Evolutionary conservation across 2,113 vertebrate genomes (phyloP), one percentile per base, ranked within the genome.

Genomic region (Gnathonemus longibarbis): DNA sequence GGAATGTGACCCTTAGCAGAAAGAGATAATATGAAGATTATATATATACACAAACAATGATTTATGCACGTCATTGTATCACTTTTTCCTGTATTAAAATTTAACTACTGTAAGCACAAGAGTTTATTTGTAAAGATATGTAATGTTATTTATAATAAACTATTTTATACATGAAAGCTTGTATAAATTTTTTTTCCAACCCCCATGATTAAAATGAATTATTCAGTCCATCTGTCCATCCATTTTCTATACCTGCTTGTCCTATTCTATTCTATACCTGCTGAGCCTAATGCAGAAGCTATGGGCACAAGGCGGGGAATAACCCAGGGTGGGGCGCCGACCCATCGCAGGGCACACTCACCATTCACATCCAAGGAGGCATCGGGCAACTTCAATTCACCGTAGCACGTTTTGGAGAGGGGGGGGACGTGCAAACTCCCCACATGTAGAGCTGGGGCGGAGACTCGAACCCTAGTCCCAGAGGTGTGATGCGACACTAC

Each of bases 91-190:
- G 95, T 95, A 93, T 95, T 95, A 93, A 95, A 94, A 96, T 97
- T 97, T 97, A 96, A 96, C 96, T 92, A 93, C 94, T 95, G 93
- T 92, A 98, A 99, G 97, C 98, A 99, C 98, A 99, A 98, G 62
- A 88, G 92, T 95, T 94, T 95, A 96, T 96, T 98, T 98, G 97
- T 98, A 97, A 97, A 97, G 94, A 94, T 95, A 96, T 95, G 95
- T 97, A 96, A 96, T 96, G 97, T 96, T 97, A 94, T 95, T 95
- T 93, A 94, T 94, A 96, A 96, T 99, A 98, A 98, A 97, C 96
- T 97, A 98, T 98, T 99, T 99, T 98, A 96, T 98, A 98, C 95
- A 95, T 95, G 56, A 49, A 11, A 88, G 89, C 90, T 53, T 87
- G 74, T 77, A 19, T 80, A 90, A 56, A 84, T 24, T n/a, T 70